A percentile compares a stretch with the other conserved stretches of the same genome.
Evolutionary conservation across 1,140 invertebrate genomes (phyloP).

Genomic region (Cyclina sinensis): DNA sequence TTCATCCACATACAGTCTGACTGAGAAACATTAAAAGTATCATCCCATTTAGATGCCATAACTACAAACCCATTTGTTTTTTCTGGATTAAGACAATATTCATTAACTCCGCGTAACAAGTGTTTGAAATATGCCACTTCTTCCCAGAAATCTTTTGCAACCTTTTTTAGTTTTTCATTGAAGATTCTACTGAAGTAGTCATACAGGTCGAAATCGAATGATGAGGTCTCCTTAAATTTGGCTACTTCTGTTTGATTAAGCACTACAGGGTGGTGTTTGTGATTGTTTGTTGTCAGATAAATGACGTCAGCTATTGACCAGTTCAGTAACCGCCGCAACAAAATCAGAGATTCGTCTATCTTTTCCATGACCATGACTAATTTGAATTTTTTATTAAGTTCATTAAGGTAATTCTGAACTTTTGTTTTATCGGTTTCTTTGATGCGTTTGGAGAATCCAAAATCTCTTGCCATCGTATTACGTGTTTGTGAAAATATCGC

Average conservation of each 20-base stretch:
- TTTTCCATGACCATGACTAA: conserved; percentile 88
- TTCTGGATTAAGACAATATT: background rate
- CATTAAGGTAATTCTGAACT: conserved; percentile 46
- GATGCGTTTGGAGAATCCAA: background rate
- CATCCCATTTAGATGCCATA: background rate
- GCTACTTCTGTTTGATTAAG: background rate
- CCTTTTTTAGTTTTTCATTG: background rate
- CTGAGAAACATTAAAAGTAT: background rate
- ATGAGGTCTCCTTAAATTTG: conserved; percentile 45
- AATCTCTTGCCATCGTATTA: conserved; percentile 32
- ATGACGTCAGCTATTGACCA: conserved; percentile 87
- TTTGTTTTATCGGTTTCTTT: background rate
- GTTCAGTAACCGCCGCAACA: conserved; percentile 87
- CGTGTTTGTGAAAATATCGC: background rate
- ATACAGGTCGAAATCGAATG: conserved; percentile 13
- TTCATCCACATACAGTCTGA: background rate
- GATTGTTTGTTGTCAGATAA: conserved; percentile 58
- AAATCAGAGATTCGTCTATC: conserved; percentile 88
- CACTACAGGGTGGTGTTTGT: background rate
- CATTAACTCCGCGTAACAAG: background rate
- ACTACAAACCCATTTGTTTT: no score
- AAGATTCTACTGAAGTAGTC: background rate
- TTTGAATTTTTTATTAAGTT: conserved; percentile 82
- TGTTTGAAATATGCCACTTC: conserved; percentile 14
- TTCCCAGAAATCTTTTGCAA: background rate